Evolutionary conservation across 2,888 invertebrate genomes (phyloP), one percentile per base, ranked within the genome.

Genomic region (Poecilobothrus nobilitatus): DNA sequence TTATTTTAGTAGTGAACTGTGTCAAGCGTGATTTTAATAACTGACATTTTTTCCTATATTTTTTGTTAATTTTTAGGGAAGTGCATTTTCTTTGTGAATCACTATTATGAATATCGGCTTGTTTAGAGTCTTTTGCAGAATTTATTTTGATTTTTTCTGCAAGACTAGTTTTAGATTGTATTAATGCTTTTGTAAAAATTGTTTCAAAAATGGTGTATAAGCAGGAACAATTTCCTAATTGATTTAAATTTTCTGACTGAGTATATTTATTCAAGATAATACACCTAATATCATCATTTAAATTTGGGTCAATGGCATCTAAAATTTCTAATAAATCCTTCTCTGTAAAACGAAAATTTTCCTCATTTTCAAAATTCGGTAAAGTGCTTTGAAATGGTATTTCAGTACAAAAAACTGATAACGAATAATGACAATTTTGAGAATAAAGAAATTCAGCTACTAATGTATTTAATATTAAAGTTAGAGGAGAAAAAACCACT

Each of bases 321-420:
- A 77, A 73, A 68, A 78, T 77, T 70, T 78, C 77, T 10, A 73
- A 71, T n/a, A 81, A 72, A 71, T 81, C 80, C 3, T 69, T 70
- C 63, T 71, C 62, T 18, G 65, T 76, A 66, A 82, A 82, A n/a
- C 79, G 79, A 72, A 79, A 82, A 44, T 74, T 71, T 0, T 70
- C 66, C 1, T 71, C 72, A n/a, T 69, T 74, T 68, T 79, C 78
- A 69, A 81, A 81, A 69, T 79, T 76, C 1, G 81, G 80, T 68
- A 81, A 61, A 8, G 75, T 74, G n/a, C 79, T 76, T 3, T 78
- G 78, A 68, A 76, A 78, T 4, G 80, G 80, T 34, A 78, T 76
- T 74, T 82, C 82, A 2, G 79, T 78, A 70, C 78, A 78, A 74
- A 79, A 81, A 12, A 81, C 80, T 1, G 82, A 81, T 10, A 82